Percentiles rank a stretch among this genome's conserved stretches.
Evolutionary conservation across 2,888 invertebrate genomes (phyloP).

Genomic region (Papilio gigon): DNA sequence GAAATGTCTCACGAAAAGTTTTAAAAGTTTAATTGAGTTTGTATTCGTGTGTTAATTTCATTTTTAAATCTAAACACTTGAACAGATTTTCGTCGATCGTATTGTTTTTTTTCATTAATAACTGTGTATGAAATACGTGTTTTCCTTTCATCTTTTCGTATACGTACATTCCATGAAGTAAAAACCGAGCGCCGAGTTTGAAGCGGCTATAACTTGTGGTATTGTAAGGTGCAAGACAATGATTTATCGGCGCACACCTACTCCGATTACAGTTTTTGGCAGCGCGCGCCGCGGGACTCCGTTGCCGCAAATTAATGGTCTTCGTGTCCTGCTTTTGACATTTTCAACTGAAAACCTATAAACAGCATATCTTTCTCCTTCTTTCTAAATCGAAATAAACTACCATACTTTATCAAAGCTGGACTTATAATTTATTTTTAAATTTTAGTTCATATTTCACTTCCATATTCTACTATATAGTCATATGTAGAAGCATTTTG

Average conservation of each 20-base stretch:
- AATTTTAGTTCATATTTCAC: background rate
- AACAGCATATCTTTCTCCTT: conserved; percentile 33
- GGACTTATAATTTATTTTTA: background rate
- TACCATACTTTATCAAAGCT: conserved; percentile 6
- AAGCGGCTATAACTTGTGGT: conserved; percentile 24
- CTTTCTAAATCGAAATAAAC: conserved; percentile 12
- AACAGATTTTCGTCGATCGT: too few species aligned
- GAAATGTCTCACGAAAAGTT: too few species aligned
- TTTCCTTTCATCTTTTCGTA: background rate
- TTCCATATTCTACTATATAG: too few species aligned
- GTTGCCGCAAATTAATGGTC: conserved; percentile 39
- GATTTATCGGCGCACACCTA: conserved; percentile 40
- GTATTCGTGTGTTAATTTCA: too few species aligned
- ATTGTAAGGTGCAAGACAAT: conserved; percentile 35
- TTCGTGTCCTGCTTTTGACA: conserved; percentile 37
- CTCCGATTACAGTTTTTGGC: conserved; percentile 41
- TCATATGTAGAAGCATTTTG: too few species aligned
- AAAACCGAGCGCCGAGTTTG: background rate
- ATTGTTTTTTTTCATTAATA: too few species aligned
- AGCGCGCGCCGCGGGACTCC: conserved; percentile 35
- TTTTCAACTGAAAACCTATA: conserved; percentile 39
- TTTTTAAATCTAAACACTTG: too few species aligned
- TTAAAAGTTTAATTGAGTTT: too few species aligned
- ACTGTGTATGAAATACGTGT: background rate
- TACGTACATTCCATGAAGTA: background rate